A percentile compares a stretch with the other conserved stretches of the same genome.
Conservation (phyloP, 2,797 vertebrate species). For the Xiphophorus birchmanni region DNA sequence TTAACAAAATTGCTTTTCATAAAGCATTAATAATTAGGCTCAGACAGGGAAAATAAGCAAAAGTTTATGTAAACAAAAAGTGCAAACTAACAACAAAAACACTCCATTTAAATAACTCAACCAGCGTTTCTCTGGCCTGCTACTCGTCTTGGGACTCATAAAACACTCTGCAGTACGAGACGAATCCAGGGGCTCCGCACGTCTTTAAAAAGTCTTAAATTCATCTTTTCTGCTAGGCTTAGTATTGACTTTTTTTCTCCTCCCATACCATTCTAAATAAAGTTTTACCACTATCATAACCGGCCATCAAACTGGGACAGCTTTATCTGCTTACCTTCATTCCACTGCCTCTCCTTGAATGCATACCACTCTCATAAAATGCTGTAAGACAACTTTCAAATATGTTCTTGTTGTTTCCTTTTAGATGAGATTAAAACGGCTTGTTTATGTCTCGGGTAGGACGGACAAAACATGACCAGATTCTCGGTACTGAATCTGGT, state of each 20-base stretch:
- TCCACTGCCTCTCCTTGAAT: not conserved
- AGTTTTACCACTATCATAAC: not conserved
- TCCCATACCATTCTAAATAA: no score
- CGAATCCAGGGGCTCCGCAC: no score
- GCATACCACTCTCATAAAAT: slow-evolving; percentile 18
- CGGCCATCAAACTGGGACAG: not conserved
- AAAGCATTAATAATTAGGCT: not conserved
- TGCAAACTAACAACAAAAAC: not conserved
- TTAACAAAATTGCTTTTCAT: not conserved
- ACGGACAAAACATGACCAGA: not conserved
- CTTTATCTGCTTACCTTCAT: slow-evolving; percentile 12
- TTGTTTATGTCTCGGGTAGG: not conserved
- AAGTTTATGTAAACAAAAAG: not conserved
- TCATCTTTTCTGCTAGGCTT: no score
- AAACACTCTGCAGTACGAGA: not conserved
- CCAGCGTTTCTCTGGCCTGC: not conserved
- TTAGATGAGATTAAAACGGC: not conserved
- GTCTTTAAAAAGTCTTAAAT: no score
- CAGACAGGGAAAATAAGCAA: not conserved
- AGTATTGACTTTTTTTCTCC: not conserved
- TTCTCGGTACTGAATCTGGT: not conserved
- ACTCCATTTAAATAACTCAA: not conserved
- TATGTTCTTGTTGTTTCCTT: not conserved
- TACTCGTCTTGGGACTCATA: not conserved
- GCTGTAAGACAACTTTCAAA: not conserved